These are phyloP conservation scores for Onychostruthus taczanowskii DNA, from an alignment of 2,113 vertebrate genomes.

Conservation along the genomic window DNA sequence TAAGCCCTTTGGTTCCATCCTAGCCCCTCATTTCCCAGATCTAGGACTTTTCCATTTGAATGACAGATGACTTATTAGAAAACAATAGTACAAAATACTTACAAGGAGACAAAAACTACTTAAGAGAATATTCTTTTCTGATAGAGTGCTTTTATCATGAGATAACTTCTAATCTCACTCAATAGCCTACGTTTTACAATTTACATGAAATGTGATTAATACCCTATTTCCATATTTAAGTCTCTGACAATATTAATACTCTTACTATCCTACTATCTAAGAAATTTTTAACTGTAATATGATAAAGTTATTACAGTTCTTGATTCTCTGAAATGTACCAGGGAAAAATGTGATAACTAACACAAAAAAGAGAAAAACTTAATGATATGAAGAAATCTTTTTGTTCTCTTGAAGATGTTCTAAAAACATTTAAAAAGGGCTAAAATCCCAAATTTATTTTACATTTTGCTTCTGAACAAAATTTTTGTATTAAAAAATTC, in stretches of 20 bases:
- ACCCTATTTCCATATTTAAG: constrained; percentile 30
- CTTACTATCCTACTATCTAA: not conserved
- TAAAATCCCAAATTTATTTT: not conserved
- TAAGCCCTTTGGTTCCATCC: not conserved
- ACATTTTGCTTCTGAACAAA: not conserved
- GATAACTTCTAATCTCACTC: constrained; percentile 13
- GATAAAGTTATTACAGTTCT: not conserved
- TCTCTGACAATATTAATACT: constrained; percentile 13
- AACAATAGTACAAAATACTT: constrained; percentile 29
- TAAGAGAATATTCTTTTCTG: constrained; percentile 33
- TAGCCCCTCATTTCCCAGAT: not conserved
- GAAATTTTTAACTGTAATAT: not conserved
- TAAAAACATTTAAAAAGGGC: not conserved
- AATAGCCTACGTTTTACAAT: not conserved
- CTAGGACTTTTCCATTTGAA: not conserved
- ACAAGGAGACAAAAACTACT: constrained; percentile 3
- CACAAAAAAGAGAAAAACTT: not conserved
- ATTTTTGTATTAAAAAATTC: not conserved
- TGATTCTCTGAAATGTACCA: not conserved
- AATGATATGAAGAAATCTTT: not conserved
- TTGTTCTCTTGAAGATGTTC: not conserved
- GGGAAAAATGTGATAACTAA: not conserved
- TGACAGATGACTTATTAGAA: constrained; percentile 16
- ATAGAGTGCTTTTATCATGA: constrained; percentile 1
- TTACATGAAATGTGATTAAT: constrained; percentile 25